These are phyloP conservation scores for Strigamia crassipes DNA, from an alignment of 2,888 invertebrate species.

Conservation along the genomic window DNA sequence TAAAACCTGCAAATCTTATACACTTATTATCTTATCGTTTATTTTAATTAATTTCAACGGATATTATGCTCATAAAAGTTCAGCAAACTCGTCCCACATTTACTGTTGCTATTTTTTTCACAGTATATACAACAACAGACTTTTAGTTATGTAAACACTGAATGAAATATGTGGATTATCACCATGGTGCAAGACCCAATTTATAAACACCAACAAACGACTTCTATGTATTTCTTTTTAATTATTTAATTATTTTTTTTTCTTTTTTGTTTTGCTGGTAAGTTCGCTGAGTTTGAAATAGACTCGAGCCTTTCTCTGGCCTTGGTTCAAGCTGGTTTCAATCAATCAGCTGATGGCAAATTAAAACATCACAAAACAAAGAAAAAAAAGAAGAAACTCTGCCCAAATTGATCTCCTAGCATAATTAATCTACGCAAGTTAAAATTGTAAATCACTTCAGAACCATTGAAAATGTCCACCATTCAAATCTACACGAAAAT, in stretches of 20 bases:
- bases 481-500: not conserved
- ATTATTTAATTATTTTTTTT: not conserved
- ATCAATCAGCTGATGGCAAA: conserved; percentile 9
- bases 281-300: not conserved
- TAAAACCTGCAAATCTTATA: no score
- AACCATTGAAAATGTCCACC: not conserved
- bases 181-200: not conserved
- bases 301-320: not conserved
- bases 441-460: not conserved
- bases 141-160: not conserved
- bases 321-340: conserved; percentile 15
- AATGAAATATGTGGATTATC: not conserved
- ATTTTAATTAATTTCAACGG: no score
- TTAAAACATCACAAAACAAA: not conserved
- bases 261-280: not conserved
- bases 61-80: no score
- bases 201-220: not conserved
- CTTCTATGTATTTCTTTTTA: not conserved
- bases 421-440: not conserved
- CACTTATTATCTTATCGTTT: no score
- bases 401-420: not conserved
- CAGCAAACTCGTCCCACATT: no score
- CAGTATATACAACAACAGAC: not conserved
- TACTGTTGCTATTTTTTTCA: not conserved
- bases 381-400: not conserved